Base-by-base conservation (phyloP, 2,888 invertebrate genomes). In the Catocala fraxini region DNA sequence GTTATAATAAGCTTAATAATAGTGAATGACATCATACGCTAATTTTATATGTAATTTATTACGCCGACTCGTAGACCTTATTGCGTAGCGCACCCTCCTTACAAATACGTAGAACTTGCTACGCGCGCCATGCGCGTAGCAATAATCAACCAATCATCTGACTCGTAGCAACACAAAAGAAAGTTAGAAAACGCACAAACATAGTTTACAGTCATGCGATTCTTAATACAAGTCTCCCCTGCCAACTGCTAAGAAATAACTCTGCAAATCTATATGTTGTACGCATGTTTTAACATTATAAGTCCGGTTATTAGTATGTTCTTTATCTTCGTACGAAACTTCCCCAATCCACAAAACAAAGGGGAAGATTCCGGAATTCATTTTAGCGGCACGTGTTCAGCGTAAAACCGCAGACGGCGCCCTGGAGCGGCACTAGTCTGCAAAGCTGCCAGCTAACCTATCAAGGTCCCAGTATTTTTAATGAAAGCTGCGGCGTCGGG, bases 401-500 rank as follows among this genome's bases (percentile, higher is more conserved):
- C 59, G 72, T 66, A 68, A 75, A 79, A 81, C 82, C 81, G 63
- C 81, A 81, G 72, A 70, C 81, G 68, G 74, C 69, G 68, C 75
- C 77, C 70, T 70, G 66, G 67, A 67, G 66, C 69, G 73, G 73
- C 75, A 71, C 70, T 70, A 76, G 71, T 66, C 74, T 68, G 62
- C 65, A 59, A 76, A 68, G 67, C 67, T 73, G 77, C 75, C 77
- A 72, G 75, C 74, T 71, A 84, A 83, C 85, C 87, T 85, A 87
- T 86, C 84, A 86, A 83, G 68, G 71, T 88, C 85, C 84, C 84
- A 88, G 87, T 88, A 85, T 87, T 90, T 90, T 90, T 92, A 93
- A 92, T 92, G 91, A 92, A 92, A 90, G 89, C 89, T 84, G 87
- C 83, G 91, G 91, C 90, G 91, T 86, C 87, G 88, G 89, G 86